Conservation (phyloP, 1,140 invertebrate genomes). For the Anastatus disparis region DNA sequence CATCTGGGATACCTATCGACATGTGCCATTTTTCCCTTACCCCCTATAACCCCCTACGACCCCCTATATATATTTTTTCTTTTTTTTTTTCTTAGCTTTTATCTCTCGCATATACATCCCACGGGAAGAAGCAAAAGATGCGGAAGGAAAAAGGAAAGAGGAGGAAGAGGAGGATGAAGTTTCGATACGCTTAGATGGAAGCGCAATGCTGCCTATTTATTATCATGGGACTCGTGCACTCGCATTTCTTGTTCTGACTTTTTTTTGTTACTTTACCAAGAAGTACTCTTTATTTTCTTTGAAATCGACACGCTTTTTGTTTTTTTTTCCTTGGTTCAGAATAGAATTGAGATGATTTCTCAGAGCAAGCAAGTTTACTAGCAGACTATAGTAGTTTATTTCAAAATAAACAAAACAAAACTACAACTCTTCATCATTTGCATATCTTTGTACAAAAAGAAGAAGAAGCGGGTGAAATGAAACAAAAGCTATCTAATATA, state of each 20-base stretch:
- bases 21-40: neutral
- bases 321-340: too few relatives aligned
- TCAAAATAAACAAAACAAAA: too few relatives aligned
- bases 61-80: too few relatives aligned
- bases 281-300: neutral
- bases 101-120: conserved; percentile 3
- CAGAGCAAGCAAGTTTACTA: too few relatives aligned
- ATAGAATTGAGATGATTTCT: too few relatives aligned
- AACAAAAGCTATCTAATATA: too few relatives aligned
- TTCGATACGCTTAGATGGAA: conserved; percentile 15
- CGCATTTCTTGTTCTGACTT: neutral
- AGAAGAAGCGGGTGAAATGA: too few relatives aligned
- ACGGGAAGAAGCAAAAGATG: conserved; percentile 9
- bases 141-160: too few relatives aligned
- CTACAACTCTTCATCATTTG: too few relatives aligned
- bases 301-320: neutral
- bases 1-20: conserved; percentile 29
- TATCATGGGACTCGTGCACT: conserved; percentile 1
- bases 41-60: neutral
- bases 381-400: too few relatives aligned
- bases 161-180: neutral
- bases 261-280: neutral
- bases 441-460: too few relatives aligned
- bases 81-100: neutral
- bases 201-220: conserved; percentile 17